A percentile compares a stretch with the other conserved stretches of the same genome.
Conservation (phyloP, 1,140 invertebrate genomes). For the Dreissena rostriformis region DNA sequence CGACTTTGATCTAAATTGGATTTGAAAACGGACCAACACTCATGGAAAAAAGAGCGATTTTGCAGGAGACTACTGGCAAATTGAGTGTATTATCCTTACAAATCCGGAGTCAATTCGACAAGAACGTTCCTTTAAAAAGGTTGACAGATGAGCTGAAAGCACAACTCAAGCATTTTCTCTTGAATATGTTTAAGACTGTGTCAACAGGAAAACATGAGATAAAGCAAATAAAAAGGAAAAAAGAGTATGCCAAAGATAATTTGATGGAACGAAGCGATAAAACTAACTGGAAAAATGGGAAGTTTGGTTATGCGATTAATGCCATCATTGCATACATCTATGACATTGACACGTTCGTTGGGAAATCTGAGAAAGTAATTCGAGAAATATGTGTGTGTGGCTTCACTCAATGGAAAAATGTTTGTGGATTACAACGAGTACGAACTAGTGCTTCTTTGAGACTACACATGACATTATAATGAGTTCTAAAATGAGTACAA, state of each 20-base stretch:
- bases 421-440: background rate
- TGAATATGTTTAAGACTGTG: background rate
- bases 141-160: background rate
- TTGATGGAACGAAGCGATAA: constrained; percentile 51
- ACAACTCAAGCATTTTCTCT: background rate
- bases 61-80: background rate
- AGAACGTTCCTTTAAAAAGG: background rate
- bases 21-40: constrained; percentile 12
- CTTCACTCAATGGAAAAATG: background rate
- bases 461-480: too few species aligned
- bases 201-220: background rate
- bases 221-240: background rate
- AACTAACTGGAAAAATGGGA: constrained; percentile 41
- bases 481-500: too few species aligned
- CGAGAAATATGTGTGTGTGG: background rate
- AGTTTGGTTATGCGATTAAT: constrained; percentile 50
- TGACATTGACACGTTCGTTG: constrained; percentile 44
- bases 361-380: background rate
- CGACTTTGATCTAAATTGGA: constrained; percentile 12
- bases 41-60: background rate
- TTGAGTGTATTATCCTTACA: background rate
- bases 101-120: background rate
- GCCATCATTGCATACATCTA: constrained; percentile 50
- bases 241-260: constrained; percentile 51
- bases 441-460: too few species aligned